phyloP scores from a whole-genome alignment of 2,797 vertebrate species.

The Tenualosa ilisha region DNA sequence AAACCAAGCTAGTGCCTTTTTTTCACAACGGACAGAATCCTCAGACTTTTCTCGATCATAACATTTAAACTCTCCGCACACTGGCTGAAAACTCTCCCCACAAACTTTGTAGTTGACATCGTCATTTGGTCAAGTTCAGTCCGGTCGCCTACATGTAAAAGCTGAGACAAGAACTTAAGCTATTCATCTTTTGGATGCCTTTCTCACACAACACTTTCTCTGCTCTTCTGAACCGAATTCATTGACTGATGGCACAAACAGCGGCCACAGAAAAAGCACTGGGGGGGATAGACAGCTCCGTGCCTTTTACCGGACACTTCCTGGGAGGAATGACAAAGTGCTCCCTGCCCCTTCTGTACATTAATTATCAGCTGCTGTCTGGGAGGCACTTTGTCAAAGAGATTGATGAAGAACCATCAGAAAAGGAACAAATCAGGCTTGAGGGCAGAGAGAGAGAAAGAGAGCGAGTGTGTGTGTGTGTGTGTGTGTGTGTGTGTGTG shows the following conservation, averaged over 20 bases:
- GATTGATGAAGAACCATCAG: constrained; percentile 70
- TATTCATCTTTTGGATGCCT: constrained; percentile 8
- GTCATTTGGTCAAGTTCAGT: not conserved
- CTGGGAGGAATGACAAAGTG: constrained; percentile 70
- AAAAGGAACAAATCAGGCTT: constrained; percentile 68
- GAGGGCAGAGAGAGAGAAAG: constrained; percentile 52
- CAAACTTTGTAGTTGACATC: not conserved
- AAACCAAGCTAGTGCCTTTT: not conserved
- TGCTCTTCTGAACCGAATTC: constrained; percentile 47
- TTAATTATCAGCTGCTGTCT: constrained; percentile 74
- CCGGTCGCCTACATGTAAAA: not conserved
- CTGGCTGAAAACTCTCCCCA: not conserved
- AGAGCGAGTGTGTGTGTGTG: not conserved
- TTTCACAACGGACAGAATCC: not conserved
- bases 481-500: not conserved
- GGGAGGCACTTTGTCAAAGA: constrained; percentile 73
- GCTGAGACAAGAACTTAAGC: not conserved
- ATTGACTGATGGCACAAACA: constrained; percentile 62
- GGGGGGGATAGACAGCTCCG: constrained; percentile 46
- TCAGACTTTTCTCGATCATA: not conserved
- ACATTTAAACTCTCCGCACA: not conserved
- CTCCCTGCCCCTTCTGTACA: constrained; percentile 64
- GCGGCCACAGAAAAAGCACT: constrained; percentile 48
- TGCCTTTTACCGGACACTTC: constrained; percentile 60
- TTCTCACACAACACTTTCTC: constrained; percentile 41